Base-by-base conservation (phyloP, 1,140 invertebrate genomes). In the Proctacanthus coquilletti region DNA sequence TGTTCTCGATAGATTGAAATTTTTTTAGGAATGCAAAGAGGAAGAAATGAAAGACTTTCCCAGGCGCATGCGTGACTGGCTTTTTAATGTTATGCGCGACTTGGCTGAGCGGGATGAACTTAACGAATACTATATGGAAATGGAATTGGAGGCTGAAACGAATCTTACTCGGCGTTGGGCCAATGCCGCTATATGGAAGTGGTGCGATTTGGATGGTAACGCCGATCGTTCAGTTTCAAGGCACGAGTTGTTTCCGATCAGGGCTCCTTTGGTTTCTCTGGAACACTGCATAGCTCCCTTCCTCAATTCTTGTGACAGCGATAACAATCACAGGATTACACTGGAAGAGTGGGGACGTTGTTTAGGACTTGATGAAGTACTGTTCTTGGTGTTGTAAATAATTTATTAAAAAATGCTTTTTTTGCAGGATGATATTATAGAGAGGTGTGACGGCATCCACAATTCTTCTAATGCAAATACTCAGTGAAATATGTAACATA, bases 251-350 rank as follows among this genome's bases (percentile, higher is more conserved):
- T 94, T 95, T 68, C 91, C 91, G 11, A 89, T 95, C 49, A 72
- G 84, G 30, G 91, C 89, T 21, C 87, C 88, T 0, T 65, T 95
- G 21, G 78, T 94, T 70, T 77, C 86, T 13, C 70, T 95, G 53
- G 91, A 96, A 63, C 87, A 93, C 50, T 72, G 91, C 64, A 94
- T 95, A 54, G 84, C 84, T 31, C 85, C 88, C n/a, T 96, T 95
- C 71, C 70, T 95, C 20, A 80, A 94, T 59, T 70, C 68, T 3
- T 94, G 91, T 56, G 91, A 95, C 57, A 63, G 61, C 8, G 73
- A 96, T 43, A 69, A 80, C 46, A 82, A 94, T 62, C 89, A 93
- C 60, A 75, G 77, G 54, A 88, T 95, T 50, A 82, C 84, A 6
- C 67, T 95, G 25, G 60, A 72, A 40, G 91, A 95, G 64, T 95